A percentile compares a stretch with the other conserved stretches of the same genome.
Conservation (phyloP, 2,797 vertebrate genomes). For the Coregonus suidteri region DNA sequence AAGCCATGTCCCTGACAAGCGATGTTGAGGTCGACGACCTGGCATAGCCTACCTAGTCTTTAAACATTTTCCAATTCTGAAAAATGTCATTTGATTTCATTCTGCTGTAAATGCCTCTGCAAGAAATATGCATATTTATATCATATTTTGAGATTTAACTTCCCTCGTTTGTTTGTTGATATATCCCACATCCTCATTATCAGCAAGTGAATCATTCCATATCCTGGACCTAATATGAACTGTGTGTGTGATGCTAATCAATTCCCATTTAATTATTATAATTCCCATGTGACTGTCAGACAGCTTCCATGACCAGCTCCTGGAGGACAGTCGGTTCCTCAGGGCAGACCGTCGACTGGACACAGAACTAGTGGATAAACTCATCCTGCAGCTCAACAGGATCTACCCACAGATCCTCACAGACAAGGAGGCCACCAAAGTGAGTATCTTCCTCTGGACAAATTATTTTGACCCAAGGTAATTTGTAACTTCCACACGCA, state of each 20-base stretch:
- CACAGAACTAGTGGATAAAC: conserved; percentile 89
- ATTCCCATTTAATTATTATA: background rate
- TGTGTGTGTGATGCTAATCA: background rate
- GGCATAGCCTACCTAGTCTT: too few species aligned
- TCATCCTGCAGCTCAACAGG: conserved; percentile 94
- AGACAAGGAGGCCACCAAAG: conserved; percentile 94
- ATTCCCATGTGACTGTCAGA: conserved; percentile 54
- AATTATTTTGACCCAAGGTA: background rate
- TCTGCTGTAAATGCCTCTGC: background rate
- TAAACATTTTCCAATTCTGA: too few species aligned
- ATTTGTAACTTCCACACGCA: background rate
- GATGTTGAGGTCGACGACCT: too few species aligned
- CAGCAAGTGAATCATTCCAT: background rate
- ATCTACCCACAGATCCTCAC: conserved; percentile 95
- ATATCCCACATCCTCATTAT: background rate
- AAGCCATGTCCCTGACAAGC: too few species aligned
- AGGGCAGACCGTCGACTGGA: conserved; percentile 77
- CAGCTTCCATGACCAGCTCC: conserved; percentile 85
- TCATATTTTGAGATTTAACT: background rate
- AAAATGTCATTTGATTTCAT: background rate
- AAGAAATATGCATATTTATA: background rate
- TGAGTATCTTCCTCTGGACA: conserved; percentile 53
- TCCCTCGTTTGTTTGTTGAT: background rate
- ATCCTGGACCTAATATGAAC: background rate
- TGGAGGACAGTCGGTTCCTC: conserved; percentile 85